Evolutionary conservation across 64 coral and sea anemone species (phyloP).

Genomic region (Hydrozoanthus tunicans): DNA sequence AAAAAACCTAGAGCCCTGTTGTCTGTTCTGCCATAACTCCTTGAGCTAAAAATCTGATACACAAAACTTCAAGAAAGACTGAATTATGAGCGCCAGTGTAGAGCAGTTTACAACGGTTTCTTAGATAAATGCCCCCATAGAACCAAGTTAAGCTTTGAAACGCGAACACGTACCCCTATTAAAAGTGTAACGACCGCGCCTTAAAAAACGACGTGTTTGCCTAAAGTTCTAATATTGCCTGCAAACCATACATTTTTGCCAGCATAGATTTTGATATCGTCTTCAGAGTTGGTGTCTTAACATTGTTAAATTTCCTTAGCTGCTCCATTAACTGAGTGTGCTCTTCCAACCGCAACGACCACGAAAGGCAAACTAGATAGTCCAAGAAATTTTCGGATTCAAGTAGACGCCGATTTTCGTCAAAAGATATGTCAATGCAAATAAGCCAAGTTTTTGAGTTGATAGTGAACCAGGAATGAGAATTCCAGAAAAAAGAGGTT

Average conservation of each 20-base stretch:
- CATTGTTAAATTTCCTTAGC: conserved; percentile 1
- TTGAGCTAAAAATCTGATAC: no score
- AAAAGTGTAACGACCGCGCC: no score
- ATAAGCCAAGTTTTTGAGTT: conserved; percentile 39
- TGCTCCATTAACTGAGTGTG: conserved; percentile 2
- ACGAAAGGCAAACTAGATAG: conserved; percentile 13
- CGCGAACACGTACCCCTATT: no score
- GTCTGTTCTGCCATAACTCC: no score
- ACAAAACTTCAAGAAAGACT: no score
- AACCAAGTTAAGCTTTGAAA: no score
- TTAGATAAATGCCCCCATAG: no score
- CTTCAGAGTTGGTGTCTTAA: conserved; percentile 11
- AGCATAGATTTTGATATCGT: conserved; percentile 27
- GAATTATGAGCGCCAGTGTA: no score
- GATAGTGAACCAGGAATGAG: conserved; percentile 18
- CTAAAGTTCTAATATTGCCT: conserved; percentile 3
- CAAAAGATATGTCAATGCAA: conserved; percentile 22
- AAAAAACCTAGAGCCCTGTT: no score
- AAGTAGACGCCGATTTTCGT: conserved; percentile 4
- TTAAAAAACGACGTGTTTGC: no score
- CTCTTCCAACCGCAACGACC: conserved; percentile 8
- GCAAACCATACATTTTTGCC: conserved; percentile 37
- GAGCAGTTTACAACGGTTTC: no score
- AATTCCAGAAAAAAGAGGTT: neutral
- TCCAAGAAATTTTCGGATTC: conserved; percentile 23